phyloP scores from a whole-genome alignment of 2,113 vertebrate species.

The Caranx melampygus region DNA sequence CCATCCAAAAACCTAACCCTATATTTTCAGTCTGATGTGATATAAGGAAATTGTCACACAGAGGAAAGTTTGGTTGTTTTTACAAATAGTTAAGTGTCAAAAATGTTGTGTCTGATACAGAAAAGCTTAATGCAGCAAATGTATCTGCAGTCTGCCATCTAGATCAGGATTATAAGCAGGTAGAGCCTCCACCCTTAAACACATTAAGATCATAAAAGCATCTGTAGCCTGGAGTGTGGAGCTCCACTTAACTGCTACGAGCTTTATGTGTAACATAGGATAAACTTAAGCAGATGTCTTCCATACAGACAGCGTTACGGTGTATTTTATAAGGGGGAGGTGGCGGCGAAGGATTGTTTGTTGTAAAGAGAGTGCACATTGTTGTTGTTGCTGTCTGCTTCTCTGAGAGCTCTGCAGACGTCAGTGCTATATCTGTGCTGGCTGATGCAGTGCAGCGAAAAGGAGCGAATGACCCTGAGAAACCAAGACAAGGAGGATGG shows the following conservation, averaged over 20 bases:
- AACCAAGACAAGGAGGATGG: constrained; percentile 2
- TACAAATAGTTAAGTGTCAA: too few relatives aligned
- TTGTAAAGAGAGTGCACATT: constrained; percentile 25
- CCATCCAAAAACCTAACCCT: not conserved
- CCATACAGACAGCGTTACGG: too few relatives aligned
- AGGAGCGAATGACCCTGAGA: constrained; percentile 36
- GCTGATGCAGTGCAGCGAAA: constrained; percentile 46
- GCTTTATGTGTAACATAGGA: not conserved
- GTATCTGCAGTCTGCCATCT: too few relatives aligned
- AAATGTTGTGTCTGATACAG: too few relatives aligned
- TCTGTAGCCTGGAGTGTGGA: too few relatives aligned
- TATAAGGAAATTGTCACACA: not conserved
- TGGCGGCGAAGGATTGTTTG: not conserved
- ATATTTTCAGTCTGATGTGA: not conserved
- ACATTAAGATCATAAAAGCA: not conserved
- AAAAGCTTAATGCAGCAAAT: too few relatives aligned
- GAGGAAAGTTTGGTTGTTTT: too few relatives aligned
- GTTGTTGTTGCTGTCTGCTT: constrained; percentile 16
- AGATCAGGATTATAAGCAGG: not conserved
- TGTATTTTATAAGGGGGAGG: too few relatives aligned
- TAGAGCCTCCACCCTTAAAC: not conserved
- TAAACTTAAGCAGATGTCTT: too few relatives aligned
- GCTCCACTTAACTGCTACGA: too few relatives aligned
- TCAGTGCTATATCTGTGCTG: constrained; percentile 32
- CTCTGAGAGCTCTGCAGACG: constrained; percentile 32